Conservation (phyloP, 1,140 invertebrate species). For the Meloidogyne exigua region DNA sequence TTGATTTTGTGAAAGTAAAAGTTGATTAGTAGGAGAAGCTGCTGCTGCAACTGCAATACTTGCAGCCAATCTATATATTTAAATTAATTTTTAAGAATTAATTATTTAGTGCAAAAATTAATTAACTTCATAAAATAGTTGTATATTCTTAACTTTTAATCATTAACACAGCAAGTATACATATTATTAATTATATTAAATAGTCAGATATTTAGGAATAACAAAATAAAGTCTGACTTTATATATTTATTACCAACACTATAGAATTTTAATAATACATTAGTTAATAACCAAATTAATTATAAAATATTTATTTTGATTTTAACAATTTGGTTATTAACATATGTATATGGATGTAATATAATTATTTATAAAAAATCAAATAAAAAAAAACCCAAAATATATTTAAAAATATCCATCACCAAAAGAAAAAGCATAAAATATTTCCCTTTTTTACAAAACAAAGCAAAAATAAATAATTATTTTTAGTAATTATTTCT, state of each 20-base stretch:
- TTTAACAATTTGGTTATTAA: too few species aligned
- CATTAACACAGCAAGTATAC: too few species aligned
- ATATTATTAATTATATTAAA: too few species aligned
- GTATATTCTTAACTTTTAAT: too few species aligned
- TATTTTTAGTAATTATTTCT: background rate
- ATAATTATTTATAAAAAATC: too few species aligned
- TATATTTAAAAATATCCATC: background rate
- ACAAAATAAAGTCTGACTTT: too few species aligned
- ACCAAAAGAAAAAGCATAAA: slow-evolving; percentile 1
- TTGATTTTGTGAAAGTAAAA: slow-evolving; percentile 7
- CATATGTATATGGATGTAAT: too few species aligned
- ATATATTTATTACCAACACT: background rate
- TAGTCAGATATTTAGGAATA: too few species aligned
- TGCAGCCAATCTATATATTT: background rate
- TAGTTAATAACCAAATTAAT: too few species aligned
- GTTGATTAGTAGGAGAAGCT: background rate
- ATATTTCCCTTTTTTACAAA: background rate
- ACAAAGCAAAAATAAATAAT: background rate
- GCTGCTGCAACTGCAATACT: background rate
- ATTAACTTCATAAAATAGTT: background rate
- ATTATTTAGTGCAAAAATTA: background rate
- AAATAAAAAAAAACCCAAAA: background rate
- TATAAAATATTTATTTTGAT: too few species aligned
- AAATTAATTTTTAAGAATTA: background rate
- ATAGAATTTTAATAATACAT: too few species aligned